A percentile compares a stretch with the other conserved stretches of the same genome.
phyloP scores from a whole-genome alignment of 2,888 invertebrate genomes.

The Mesoligia furuncula region DNA sequence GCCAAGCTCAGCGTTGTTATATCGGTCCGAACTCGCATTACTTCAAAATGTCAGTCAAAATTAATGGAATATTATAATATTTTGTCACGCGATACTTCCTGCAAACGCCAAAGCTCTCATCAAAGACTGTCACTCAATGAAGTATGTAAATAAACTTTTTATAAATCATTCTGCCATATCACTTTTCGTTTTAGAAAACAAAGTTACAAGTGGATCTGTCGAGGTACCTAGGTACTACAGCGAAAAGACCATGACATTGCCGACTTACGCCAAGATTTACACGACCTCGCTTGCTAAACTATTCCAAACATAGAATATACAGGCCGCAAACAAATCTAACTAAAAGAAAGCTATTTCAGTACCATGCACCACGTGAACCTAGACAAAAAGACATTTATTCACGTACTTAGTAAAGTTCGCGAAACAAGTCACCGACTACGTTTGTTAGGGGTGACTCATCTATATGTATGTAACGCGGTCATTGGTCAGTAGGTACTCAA shows the following conservation, averaged over 20 bases:
- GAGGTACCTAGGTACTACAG: background rate
- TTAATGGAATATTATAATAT: background rate
- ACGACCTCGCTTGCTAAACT: slow-evolving; percentile 31
- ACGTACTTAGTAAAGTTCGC: slow-evolving; percentile 53
- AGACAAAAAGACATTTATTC: slow-evolving; percentile 63
- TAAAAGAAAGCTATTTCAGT: slow-evolving; percentile 64
- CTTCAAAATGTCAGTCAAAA: background rate
- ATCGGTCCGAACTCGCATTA: background rate
- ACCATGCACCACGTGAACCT: slow-evolving; percentile 65
- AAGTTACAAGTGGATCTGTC: background rate
- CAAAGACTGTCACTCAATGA: background rate
- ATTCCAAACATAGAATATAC: slow-evolving; percentile 46
- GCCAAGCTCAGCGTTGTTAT: background rate
- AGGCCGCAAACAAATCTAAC: slow-evolving; percentile 56
- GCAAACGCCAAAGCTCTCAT: slow-evolving; percentile 3
- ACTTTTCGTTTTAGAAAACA: slow-evolving; percentile 19
- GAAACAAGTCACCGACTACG: slow-evolving; percentile 44
- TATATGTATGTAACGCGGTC: slow-evolving; percentile 52
- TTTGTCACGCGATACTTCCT: background rate
- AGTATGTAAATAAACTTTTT: slow-evolving; percentile 2
- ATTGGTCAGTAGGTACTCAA: slow-evolving; percentile 59
- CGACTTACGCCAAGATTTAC: slow-evolving; percentile 11
- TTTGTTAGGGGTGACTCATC: slow-evolving; percentile 58
- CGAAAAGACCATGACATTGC: slow-evolving; percentile 45
- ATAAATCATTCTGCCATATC: background rate